phyloP scores from a whole-genome alignment of 2,113 vertebrate species.

The Podilymbus podiceps region DNA sequence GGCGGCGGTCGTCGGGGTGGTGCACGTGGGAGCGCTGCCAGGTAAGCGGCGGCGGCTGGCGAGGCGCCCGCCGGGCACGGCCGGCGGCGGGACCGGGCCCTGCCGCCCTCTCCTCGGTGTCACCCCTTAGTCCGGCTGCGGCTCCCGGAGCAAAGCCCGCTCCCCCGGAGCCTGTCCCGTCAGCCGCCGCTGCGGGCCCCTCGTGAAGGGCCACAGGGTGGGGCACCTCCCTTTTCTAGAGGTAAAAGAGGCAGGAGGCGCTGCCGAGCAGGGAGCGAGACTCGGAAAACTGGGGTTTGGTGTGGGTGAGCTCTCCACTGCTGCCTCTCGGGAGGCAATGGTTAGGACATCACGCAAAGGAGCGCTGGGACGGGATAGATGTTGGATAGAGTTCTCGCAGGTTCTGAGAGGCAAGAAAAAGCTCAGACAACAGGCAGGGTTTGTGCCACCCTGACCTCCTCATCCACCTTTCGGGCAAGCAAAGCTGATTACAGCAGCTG shows the following conservation, averaged over 20 bases:
- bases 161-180: too few relatives aligned
- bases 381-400: accelerated
- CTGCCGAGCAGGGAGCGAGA: accelerated
- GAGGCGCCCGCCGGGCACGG: neutral
- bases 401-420: too few relatives aligned
- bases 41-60: conserved; percentile 61
- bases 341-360: accelerated
- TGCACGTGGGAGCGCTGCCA: conserved; percentile 84
- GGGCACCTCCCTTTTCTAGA: neutral
- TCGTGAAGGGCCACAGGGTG: accelerated
- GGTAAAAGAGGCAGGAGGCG: neutral
- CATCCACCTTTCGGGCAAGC: neutral
- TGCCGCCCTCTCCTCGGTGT: too few relatives aligned
- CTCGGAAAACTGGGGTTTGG: neutral
- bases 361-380: accelerated
- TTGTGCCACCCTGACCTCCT: neutral
- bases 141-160: neutral
- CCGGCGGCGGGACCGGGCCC: neutral
- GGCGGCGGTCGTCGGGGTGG: conserved; percentile 81
- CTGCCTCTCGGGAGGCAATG: neutral
- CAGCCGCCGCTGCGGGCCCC: neutral
- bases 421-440: neutral
- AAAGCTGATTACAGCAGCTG: neutral
- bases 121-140: too few relatives aligned
- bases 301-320: neutral